Conservation (phyloP, 2,113 vertebrate genomes). For the Pitta sordida region DNA sequence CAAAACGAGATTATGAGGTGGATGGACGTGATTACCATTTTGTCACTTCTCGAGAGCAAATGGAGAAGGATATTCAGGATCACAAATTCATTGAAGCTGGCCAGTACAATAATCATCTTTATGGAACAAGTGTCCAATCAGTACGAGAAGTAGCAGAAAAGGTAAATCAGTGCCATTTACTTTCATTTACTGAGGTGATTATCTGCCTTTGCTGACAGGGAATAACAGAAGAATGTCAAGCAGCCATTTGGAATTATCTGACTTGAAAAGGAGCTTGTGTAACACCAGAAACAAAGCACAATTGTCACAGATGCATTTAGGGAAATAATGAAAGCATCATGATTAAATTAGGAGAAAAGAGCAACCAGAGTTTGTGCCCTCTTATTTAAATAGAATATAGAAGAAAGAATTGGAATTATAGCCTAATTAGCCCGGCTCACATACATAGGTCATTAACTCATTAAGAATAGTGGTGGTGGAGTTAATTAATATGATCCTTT, state of each 20-base stretch:
- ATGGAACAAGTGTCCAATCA: constrained; percentile 97
- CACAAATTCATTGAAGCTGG: constrained; percentile 98
- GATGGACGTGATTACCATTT: constrained; percentile 97
- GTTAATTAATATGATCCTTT: not conserved
- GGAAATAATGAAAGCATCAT: not conserved
- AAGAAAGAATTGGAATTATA: not conserved
- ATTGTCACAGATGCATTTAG: not conserved
- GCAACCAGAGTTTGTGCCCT: not conserved
- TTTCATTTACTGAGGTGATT: not conserved
- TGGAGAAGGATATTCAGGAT: constrained; percentile 98
- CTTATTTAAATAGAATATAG: not conserved
- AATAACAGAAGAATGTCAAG: not conserved
- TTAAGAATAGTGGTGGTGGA: not conserved
- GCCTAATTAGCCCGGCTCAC: not conserved
- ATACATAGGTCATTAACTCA: not conserved
- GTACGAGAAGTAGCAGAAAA: constrained; percentile 95
- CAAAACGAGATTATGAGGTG: constrained; percentile 96
- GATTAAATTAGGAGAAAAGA: not conserved
- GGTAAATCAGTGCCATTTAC: constrained; percentile 67
- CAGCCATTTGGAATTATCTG: not conserved
- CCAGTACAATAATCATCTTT: constrained; percentile 98
- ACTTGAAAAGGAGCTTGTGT: not conserved
- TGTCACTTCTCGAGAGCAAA: constrained; percentile 92
- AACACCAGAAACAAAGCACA: not conserved
- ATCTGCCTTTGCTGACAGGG: not conserved